Percentiles rank a stretch among this genome's conserved stretches.
Evolutionary conservation across 2,888 invertebrate species (phyloP).

Genomic region (Aspidapion aeneum): DNA sequence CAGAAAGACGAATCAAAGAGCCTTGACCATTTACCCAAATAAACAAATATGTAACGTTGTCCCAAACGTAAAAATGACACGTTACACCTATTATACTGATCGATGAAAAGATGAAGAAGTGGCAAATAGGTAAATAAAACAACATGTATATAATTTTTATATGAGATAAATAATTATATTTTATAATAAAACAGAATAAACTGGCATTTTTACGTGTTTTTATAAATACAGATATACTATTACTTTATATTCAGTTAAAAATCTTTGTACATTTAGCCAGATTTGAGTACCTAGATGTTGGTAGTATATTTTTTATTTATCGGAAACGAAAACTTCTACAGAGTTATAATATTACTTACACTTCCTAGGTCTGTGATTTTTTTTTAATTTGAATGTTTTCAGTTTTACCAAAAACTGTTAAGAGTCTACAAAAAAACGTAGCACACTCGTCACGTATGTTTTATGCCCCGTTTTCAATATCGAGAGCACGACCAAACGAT

Average conservation of each 20-base stretch:
- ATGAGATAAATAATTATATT: constrained; percentile 51
- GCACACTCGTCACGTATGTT: no score
- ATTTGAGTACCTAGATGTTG: constrained; percentile 42
- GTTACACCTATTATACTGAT: no score
- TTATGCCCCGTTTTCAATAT: no score
- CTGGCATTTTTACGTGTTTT: constrained; percentile 47
- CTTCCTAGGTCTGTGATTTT: constrained; percentile 36
- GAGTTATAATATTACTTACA: constrained; percentile 45
- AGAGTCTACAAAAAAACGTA: neutral
- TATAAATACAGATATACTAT: constrained; percentile 48
- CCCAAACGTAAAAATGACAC: no score
- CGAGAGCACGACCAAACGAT: no score
- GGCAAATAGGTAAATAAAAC: no score
- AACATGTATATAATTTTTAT: constrained; percentile 23
- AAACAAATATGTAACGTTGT: no score
- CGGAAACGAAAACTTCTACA: constrained; percentile 11
- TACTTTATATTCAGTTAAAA: constrained; percentile 40
- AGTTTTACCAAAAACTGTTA: neutral
- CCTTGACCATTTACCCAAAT: no score
- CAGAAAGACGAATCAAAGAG: no score
- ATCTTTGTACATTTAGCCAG: constrained; percentile 49
- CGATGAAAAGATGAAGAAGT: no score
- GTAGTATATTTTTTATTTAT: neutral
- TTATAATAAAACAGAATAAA: constrained; percentile 49
- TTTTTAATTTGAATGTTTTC: neutral